Evolutionary conservation across 2,113 vertebrate genomes (phyloP).

Genomic region (Pao palembangensis): DNA sequence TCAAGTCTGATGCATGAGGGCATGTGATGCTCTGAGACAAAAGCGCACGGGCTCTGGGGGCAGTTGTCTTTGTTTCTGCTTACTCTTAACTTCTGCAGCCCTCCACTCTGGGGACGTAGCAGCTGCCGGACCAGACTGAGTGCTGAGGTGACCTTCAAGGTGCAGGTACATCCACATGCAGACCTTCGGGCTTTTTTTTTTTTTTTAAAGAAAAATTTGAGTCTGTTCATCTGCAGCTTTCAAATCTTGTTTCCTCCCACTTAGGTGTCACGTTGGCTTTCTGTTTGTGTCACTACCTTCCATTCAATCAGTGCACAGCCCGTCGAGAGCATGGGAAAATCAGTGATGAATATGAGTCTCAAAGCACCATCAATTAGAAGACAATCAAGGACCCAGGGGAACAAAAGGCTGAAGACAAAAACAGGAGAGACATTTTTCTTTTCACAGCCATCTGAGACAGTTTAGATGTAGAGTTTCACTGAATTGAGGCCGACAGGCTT

Average conservation of each 20-base stretch:
- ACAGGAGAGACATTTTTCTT: conserved; percentile 62
- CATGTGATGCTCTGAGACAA: too few species aligned
- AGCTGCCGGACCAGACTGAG: conserved; percentile 7
- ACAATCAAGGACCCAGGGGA: conserved; percentile 48
- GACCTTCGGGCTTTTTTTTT: neutral
- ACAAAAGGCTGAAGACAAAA: conserved; percentile 55
- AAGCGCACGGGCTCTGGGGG: neutral
- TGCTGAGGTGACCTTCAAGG: conserved; percentile 53
- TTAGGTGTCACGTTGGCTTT: conserved; percentile 29
- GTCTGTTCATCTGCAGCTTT: conserved; percentile 20
- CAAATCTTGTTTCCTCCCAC: conserved; percentile 21
- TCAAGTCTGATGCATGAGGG: neutral
- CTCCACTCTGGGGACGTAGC: conserved; percentile 31
- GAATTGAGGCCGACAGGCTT: conserved; percentile 67
- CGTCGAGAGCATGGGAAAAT: conserved; percentile 60
- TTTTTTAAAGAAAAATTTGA: conserved; percentile 1
- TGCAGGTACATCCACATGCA: conserved; percentile 13
- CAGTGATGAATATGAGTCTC: conserved; percentile 50
- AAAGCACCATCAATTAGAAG: conserved; percentile 63
- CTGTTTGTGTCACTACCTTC: conserved; percentile 48
- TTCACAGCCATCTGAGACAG: conserved; percentile 52
- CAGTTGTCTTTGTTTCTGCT: conserved; percentile 44
- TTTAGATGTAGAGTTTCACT: conserved; percentile 57
- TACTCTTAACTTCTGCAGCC: conserved; percentile 48
- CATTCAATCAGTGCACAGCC: conserved; percentile 38